Base-by-base conservation (phyloP, 2,113 vertebrate species). In the Cinclus cinclus region DNA sequence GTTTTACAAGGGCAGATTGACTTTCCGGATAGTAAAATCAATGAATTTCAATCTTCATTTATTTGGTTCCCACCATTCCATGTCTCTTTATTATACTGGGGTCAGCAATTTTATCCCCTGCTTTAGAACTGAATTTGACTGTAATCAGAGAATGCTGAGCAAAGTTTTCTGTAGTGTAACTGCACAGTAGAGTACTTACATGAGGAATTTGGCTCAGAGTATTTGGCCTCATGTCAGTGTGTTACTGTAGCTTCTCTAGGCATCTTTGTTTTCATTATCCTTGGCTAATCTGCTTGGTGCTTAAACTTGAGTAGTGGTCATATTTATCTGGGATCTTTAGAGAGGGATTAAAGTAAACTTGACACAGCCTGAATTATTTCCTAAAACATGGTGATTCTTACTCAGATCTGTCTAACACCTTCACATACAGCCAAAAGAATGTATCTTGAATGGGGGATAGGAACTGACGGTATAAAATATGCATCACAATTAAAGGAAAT, bases 41-140 rank as follows among this genome's bases (percentile, higher is more conserved):
- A 63, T 82, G 68, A 97, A 53, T 94, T 96, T 95, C 87, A 56
- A 82, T 94, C 89, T 95, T 97, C 73, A 74, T 95, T 95, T 90
- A 79, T 91, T 91, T 87, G 68, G 65, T 93, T 68, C 31, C 55
- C 91, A 81, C 81, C 68, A 91, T 86, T 92, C 64, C 56, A 39
- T 79, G 60, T 71, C 49, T 90, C 81, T 95, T 95, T 92, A 95
- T 94, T 97, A 88, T 83, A 60, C 20, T 90, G 2, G 7, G 86
- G 87, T 96, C 92, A 97, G 68, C 0, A 2, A 82, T 94, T 94
- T 96, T 83, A 84, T 94, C 49, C 52, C 24, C n/a, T 42, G 17
- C 74, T 95, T 94, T 91, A 82, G 81, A 95, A 94, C 33, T 82
- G 83, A 93, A 90, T 91, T 92, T 94, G 64, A 53, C 46, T 69